phyloP scores from a whole-genome alignment of 2,113 vertebrate genomes.

The Trematomus loennbergii region DNA sequence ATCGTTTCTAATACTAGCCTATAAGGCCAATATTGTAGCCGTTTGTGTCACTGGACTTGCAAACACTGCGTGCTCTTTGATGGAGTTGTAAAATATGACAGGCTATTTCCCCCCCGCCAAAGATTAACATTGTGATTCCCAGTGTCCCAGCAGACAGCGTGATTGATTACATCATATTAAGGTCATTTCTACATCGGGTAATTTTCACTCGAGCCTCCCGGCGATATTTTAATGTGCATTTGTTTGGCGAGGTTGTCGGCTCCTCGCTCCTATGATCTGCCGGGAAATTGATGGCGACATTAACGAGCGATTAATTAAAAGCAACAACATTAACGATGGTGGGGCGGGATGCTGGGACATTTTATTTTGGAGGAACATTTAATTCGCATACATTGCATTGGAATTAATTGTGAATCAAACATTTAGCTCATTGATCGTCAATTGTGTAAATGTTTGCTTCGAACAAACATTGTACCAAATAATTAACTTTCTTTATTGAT shows the following conservation, averaged over 20 bases:
- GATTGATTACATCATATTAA: constrained; percentile 86
- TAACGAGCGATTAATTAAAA: constrained; percentile 82
- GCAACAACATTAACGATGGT: constrained; percentile 64
- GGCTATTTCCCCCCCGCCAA: constrained; percentile 48
- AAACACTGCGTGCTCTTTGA: constrained; percentile 21
- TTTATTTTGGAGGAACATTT: background rate
- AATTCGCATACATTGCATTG: background rate
- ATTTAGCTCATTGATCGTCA: constrained; percentile 9
- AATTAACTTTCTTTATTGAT: background rate
- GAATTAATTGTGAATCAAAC: constrained; percentile 24
- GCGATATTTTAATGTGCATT: constrained; percentile 80
- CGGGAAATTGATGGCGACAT: constrained; percentile 76
- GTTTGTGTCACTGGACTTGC: constrained; percentile 5
- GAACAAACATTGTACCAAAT: background rate
- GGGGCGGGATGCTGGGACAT: constrained; percentile 13
- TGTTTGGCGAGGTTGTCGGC: constrained; percentile 76
- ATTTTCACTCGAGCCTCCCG: constrained; percentile 79
- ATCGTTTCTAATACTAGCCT: background rate
- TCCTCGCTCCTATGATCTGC: constrained; percentile 74
- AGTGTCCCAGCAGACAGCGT: constrained; percentile 82
- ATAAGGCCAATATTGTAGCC: background rate
- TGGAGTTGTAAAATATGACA: constrained; percentile 65
- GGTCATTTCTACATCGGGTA: constrained; percentile 83
- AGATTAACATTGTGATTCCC: constrained; percentile 84
- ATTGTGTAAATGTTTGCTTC: background rate